A percentile compares a stretch with the other conserved stretches of the same genome.
phyloP scores from a whole-genome alignment of 1,140 invertebrate species.

The Vollenhovia emeryi region DNA sequence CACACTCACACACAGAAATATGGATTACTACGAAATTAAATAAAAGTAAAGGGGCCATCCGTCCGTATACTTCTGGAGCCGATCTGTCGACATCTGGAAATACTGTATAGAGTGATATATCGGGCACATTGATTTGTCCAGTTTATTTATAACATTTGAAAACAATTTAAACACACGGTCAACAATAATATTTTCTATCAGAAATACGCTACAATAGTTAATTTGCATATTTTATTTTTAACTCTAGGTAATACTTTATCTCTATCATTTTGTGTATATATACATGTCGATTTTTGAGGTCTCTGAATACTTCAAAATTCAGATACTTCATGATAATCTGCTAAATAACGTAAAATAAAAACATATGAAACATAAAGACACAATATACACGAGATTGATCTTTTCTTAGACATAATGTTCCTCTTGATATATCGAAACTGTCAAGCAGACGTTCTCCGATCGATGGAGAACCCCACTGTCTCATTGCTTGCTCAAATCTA shows the following conservation, averaged over 20 bases:
- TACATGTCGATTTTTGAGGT: neutral
- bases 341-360: neutral
- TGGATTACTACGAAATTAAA: neutral
- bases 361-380: neutral
- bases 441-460: neutral
- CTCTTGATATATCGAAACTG: neutral
- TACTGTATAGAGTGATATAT: neutral
- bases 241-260: no score
- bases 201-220: neutral
- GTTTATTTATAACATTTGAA: slow-evolving; percentile 19
- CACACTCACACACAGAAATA: neutral
- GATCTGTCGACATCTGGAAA: neutral
- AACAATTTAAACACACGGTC: neutral
- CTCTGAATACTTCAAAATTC: neutral
- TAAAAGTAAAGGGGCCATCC: neutral
- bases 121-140: neutral
- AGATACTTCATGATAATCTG: neutral
- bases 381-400: neutral
- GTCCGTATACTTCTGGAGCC: neutral
- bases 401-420: neutral
- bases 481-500: slow-evolving; percentile 42
- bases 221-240: neutral
- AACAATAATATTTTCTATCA: neutral
- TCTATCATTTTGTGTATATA: neutral
- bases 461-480: neutral